A percentile compares a stretch with the other conserved stretches of the same genome.
Conservation (phyloP, 2,888 invertebrate genomes). For the Amphimallon solstitiale region DNA sequence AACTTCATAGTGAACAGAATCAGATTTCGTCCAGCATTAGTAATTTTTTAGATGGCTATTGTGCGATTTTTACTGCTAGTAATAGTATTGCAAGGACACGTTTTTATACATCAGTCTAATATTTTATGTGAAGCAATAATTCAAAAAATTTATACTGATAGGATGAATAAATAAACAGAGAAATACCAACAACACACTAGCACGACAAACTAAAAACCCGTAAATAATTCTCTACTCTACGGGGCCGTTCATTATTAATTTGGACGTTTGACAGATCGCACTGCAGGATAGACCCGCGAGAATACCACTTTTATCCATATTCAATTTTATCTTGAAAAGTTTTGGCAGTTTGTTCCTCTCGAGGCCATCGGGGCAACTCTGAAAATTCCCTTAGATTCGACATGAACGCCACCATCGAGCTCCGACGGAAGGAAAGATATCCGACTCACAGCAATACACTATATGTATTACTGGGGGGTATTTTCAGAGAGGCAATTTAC, state of each 20-base stretch:
- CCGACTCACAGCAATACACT: constrained; percentile 3
- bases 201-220: background rate
- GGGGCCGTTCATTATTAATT: constrained; percentile 50
- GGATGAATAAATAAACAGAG: too few relatives aligned
- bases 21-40: too few relatives aligned
- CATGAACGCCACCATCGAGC: constrained; percentile 22
- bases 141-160: too few relatives aligned
- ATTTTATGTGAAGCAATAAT: too few relatives aligned
- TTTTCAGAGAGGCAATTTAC: constrained; percentile 17
- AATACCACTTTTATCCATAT: constrained; percentile 61
- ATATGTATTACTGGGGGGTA: background rate
- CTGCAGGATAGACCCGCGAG: constrained; percentile 51
- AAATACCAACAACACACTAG: too few relatives aligned
- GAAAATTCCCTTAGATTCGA: constrained; percentile 16
- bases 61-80: too few relatives aligned
- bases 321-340: constrained; percentile 58
- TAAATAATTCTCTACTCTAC: constrained; percentile 32
- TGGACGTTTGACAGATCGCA: constrained; percentile 51
- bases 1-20: too few relatives aligned
- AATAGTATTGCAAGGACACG: too few relatives aligned
- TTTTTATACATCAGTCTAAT: too few relatives aligned
- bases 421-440: constrained; percentile 14
- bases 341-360: constrained; percentile 45
- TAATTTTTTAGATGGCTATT: too few relatives aligned
- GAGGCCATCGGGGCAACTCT: constrained; percentile 30